Base-by-base conservation (phyloP, 1,140 invertebrate genomes). In the Drosophila suzukii region DNA sequence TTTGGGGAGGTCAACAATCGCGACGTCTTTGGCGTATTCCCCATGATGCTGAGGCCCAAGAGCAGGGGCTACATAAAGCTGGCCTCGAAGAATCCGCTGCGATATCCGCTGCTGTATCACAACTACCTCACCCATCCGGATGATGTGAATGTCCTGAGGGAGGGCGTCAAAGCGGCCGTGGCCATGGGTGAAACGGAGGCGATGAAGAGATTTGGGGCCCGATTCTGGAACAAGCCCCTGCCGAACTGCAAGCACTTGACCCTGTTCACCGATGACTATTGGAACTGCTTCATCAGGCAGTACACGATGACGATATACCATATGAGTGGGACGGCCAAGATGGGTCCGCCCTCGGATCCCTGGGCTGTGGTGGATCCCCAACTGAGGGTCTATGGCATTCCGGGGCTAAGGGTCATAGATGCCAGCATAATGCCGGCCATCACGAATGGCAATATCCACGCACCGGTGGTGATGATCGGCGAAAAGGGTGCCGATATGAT, bases 401-500 rank as follows among this genome's bases (percentile, higher is more conserved):
- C 94, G 47, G 96, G 96, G 0, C 89, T 98, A 13, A 93, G 97
- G 57, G 96, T 93, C 0, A 89, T 92, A 30, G 93, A 93, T 70
- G 90, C 92, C 43, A 92, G 92, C 70, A 82, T 93, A 43, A 92
- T 92, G 86, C 92, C 92, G 4, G 94, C 94, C 0, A 96, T 97
- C 2, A 96, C 96, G 0, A 96, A 95, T 84, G 97, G 97, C 0
- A 97, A 97, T 79, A 97, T 97, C 15, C 97, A 97, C 74, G 96
- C 96, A 0, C 96, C 97, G 0, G 95, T 96, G 0, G 96, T 98
- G 10, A 98, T 98, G 97, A 97, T 99, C n/a, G 98, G 93, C 0
- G 98, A 99, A 86, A 98, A 98, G 90, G 97, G 96, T 0, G 94
- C 97, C 0, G 97, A 98, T 93, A 88, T 98, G 88, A 96, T 98